Evolutionary conservation across 1,140 invertebrate species (phyloP).

Genomic region (Cydia fagiglandana): DNA sequence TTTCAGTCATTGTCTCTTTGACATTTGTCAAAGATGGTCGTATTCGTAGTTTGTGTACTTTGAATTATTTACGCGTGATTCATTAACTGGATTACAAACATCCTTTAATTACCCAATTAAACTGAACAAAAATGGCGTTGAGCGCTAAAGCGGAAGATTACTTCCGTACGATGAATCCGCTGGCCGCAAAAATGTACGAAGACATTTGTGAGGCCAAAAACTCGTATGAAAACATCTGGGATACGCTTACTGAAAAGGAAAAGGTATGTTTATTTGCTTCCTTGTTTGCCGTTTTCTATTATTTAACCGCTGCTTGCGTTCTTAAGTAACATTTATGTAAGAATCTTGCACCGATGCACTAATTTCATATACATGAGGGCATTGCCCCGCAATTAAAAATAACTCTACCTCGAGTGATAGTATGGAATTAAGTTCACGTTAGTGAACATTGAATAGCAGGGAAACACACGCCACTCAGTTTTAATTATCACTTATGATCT

Average conservation of each 20-base stretch:
- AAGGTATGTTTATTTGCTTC: constrained; percentile 71
- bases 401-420: not conserved
- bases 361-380: not conserved
- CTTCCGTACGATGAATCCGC: constrained; percentile 84
- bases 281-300: constrained; percentile 16
- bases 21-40: constrained; percentile 23
- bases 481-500: not conserved
- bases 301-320: constrained; percentile 5
- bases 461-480: not conserved
- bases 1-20: constrained; percentile 25
- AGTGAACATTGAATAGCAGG: not conserved
- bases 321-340: constrained; percentile 15
- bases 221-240: constrained; percentile 86
- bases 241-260: constrained; percentile 83
- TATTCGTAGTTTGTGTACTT: constrained; percentile 14
- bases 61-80: constrained; percentile 21
- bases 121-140: constrained; percentile 61
- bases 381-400: constrained; percentile 9
- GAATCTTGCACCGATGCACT: not conserved
- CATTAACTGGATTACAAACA: constrained; percentile 1
- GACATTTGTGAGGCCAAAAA: constrained; percentile 85
- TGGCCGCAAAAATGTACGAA: constrained; percentile 84
- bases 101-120: constrained; percentile 27
- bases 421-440: constrained; percentile 4
- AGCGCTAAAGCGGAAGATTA: constrained; percentile 82